These are phyloP conservation scores for Apolygus lucorum DNA, from an alignment of 1,140 invertebrate species.

Conservation along the genomic window DNA sequence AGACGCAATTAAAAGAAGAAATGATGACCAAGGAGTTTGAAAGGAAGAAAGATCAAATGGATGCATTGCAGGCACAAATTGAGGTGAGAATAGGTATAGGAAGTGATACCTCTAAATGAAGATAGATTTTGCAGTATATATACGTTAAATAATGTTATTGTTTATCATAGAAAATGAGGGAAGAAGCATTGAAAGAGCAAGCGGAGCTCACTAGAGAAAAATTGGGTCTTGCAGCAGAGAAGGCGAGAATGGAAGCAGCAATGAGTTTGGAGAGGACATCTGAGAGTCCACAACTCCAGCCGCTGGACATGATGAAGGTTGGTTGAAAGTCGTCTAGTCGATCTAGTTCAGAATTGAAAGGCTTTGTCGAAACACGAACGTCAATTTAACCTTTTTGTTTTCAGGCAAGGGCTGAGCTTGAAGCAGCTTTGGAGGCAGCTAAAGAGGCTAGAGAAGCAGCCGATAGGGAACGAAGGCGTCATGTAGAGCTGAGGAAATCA, in stretches of 20 bases:
- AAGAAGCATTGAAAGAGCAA: slow-evolving; percentile 24
- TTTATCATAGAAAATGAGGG: slow-evolving; percentile 24
- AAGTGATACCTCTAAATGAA: too few species aligned
- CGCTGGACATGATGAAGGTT: slow-evolving; percentile 20
- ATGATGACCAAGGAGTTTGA: background rate
- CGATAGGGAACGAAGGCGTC: slow-evolving; percentile 17
- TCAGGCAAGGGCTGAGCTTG: slow-evolving; percentile 23
- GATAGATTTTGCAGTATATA: too few species aligned
- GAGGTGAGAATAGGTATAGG: slow-evolving; percentile 6
- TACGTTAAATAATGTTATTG: too few species aligned
- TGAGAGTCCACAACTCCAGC: background rate
- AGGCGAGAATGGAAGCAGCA: slow-evolving; percentile 20
- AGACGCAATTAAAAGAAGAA: slow-evolving; percentile 13
- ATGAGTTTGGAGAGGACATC: slow-evolving; percentile 7
- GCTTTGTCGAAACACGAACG: background rate
- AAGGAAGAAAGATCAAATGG: slow-evolving; percentile 12
- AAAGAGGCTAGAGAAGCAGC: slow-evolving; percentile 19
- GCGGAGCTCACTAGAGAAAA: slow-evolving; percentile 22
- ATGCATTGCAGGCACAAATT: slow-evolving; percentile 5
- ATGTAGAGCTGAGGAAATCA: slow-evolving; percentile 12
- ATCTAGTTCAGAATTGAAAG: too few species aligned
- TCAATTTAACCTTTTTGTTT: background rate
- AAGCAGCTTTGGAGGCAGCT: slow-evolving; percentile 22
- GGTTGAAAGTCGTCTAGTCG: background rate
- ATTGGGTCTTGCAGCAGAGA: slow-evolving; percentile 21